Evolutionary conservation across 2,113 vertebrate genomes (phyloP).

Genomic region (Chamaea fasciata): DNA sequence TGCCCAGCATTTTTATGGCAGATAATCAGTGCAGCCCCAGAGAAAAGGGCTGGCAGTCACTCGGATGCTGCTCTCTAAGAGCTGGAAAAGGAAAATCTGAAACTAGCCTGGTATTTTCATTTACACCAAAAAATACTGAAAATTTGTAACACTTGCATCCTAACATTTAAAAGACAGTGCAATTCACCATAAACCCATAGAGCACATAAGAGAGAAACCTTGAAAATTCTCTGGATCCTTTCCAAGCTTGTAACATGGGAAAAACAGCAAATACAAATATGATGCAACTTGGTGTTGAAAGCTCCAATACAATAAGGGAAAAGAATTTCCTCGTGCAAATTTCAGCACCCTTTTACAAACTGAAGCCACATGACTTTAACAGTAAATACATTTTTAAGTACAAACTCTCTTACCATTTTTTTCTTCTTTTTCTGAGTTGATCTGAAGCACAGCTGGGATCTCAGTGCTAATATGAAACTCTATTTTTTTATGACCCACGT

Average conservation of each 20-base stretch:
- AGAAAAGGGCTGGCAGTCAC: background rate
- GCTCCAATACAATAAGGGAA: background rate
- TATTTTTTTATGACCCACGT: constrained; percentile 85
- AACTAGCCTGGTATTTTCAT: background rate
- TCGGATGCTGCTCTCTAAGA: background rate
- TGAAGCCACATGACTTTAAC: background rate
- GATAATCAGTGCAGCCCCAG: background rate
- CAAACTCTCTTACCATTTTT: constrained; percentile 51
- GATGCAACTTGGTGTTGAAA: background rate
- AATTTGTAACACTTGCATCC: background rate
- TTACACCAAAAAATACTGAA: background rate
- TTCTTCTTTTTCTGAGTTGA: constrained; percentile 60
- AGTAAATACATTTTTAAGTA: background rate
- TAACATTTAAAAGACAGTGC: background rate
- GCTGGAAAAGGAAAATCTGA: background rate
- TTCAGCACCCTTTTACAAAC: background rate
- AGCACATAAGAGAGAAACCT: background rate
- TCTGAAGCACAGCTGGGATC: constrained; percentile 69
- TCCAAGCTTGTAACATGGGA: background rate
- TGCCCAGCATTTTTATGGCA: background rate
- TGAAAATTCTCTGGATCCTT: background rate
- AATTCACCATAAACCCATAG: background rate
- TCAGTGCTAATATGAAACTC: constrained; percentile 91
- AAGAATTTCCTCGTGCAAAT: background rate
- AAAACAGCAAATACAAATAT: background rate